Conservation (phyloP, 2,888 invertebrate species). For the Philopedon plagiatum region DNA sequence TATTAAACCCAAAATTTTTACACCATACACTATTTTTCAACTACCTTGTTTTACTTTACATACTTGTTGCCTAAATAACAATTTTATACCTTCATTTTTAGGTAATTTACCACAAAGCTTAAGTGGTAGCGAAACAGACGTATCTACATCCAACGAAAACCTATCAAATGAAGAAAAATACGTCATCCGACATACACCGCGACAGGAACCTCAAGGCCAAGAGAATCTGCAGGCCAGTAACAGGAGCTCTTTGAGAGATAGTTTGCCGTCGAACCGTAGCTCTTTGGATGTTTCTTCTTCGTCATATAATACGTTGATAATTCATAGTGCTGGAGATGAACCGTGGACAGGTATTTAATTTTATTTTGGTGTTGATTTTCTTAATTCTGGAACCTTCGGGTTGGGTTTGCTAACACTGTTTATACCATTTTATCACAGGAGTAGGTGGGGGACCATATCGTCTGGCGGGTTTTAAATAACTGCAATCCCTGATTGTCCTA, state of each 20-base stretch:
- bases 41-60: too few relatives aligned
- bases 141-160: slow-evolving; percentile 92
- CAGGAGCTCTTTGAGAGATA: slow-evolving; percentile 75
- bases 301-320: slow-evolving; percentile 87
- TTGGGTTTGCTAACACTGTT: too few relatives aligned
- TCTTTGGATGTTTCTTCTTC: slow-evolving; percentile 83
- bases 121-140: slow-evolving; percentile 90
- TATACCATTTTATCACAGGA: too few relatives aligned
- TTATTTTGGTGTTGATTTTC: background rate
- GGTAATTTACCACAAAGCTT: slow-evolving; percentile 80
- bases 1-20: too few relatives aligned
- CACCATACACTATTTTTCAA: too few relatives aligned
- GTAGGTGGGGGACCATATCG: too few relatives aligned
- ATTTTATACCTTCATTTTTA: slow-evolving; percentile 37
- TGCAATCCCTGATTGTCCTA: too few relatives aligned
- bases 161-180: slow-evolving; percentile 88
- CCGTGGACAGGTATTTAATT: slow-evolving; percentile 74
- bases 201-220: slow-evolving; percentile 94
- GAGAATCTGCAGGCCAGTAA: slow-evolving; percentile 77
- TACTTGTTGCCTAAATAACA: too few relatives aligned
- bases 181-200: slow-evolving; percentile 84
- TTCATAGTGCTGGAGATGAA: slow-evolving; percentile 82
- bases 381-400: too few relatives aligned
- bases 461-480: too few relatives aligned
- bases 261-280: slow-evolving; percentile 76